phyloP scores from a whole-genome alignment of 2,797 vertebrate species.

The Telmatherina bonti region DNA sequence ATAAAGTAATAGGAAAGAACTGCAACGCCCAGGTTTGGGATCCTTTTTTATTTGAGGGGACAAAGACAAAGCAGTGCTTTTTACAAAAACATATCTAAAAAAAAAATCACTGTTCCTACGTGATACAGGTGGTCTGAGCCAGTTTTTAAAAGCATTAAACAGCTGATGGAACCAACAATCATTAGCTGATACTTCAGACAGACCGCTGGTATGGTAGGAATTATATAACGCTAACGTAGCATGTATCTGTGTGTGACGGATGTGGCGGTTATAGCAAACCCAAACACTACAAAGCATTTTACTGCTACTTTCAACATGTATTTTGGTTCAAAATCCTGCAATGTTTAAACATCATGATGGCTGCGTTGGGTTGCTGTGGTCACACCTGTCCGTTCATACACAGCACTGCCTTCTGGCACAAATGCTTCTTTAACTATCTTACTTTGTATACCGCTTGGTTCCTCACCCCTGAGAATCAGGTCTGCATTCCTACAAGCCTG shows the following conservation, averaged over 20 bases:
- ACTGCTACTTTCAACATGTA: conserved; percentile 20
- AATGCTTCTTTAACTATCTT: conserved; percentile 39
- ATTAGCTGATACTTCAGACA: conserved; percentile 4
- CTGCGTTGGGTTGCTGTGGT: conserved; percentile 34
- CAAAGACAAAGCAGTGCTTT: conserved; percentile 69
- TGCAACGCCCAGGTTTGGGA: conserved; percentile 3
- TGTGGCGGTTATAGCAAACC: conserved; percentile 28
- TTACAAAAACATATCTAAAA: background rate
- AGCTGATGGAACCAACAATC: background rate
- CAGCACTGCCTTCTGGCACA: conserved; percentile 45
- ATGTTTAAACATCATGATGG: conserved; percentile 1
- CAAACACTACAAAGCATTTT: background rate
- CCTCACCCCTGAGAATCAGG: conserved; percentile 35
- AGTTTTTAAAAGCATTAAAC: conserved; percentile 13
- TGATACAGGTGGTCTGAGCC: conserved; percentile 42
- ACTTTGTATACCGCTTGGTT: conserved; percentile 29
- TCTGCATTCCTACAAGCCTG: conserved; percentile 66
- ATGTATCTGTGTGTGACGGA: conserved; percentile 51
- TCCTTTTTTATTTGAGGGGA: conserved; percentile 36
- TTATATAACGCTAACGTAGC: conserved; percentile 48
- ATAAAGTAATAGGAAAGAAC: conserved; percentile 1
- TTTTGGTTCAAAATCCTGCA: conserved; percentile 10
- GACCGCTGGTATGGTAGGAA: conserved; percentile 50
- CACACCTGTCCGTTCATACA: conserved; percentile 46
- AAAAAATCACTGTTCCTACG: conserved; percentile 43